Base-by-base conservation (phyloP, 2,113 vertebrate genomes). In the Cebus imitator region DNA sequence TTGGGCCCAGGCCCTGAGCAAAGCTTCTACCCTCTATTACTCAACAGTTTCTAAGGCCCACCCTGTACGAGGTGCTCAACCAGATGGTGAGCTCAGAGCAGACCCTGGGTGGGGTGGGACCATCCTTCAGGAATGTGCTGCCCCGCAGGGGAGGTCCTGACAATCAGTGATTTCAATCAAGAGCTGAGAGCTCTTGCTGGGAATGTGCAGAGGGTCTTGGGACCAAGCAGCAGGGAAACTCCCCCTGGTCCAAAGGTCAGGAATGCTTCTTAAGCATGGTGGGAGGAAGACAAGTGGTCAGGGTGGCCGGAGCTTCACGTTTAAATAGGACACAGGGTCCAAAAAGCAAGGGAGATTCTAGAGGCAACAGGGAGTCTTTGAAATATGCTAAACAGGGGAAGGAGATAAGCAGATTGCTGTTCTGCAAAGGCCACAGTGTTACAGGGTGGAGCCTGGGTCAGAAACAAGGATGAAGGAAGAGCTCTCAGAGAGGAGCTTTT, bases 371-470 rank as follows among this genome's bases (percentile, higher is more conserved):
- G 17, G 13, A 40, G 37, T 40, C 45, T 52, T 35, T 35, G 35
- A 37, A 37, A 68, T 13, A 2, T n/a, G 20, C 64, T 75, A 57
- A 25, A 2, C 20, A n/a, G 52, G 55, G 55, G 21, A 6, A 14
- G 25, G 0, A 8, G 4, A 5, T 5, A 7, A 55, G 6, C 35
- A 4, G 20, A 57, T n/a, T 48, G 80, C 0, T 5, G 6, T 6
- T 64, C n/a, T 75, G 23, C 35, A 40, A 23, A 80, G 81, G 37
- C n/a, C 23, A 9, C 2, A 1, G 17, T 30, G n/a, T 8, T 84
- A 3, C 18, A 2, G 14, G 57, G 37, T 48, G 20, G 55, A 75
- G 78, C 2, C 73, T 66, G 50, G 21, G 27, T 40, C 3, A 32
- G 50, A 50, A 20, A 30, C 20, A 4, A 75, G 27, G 66, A 6